Evolutionary conservation across 2,113 vertebrate species (phyloP), one percentile per base, ranked within the genome.

Genomic region (Poeciliopsis retropinna): DNA sequence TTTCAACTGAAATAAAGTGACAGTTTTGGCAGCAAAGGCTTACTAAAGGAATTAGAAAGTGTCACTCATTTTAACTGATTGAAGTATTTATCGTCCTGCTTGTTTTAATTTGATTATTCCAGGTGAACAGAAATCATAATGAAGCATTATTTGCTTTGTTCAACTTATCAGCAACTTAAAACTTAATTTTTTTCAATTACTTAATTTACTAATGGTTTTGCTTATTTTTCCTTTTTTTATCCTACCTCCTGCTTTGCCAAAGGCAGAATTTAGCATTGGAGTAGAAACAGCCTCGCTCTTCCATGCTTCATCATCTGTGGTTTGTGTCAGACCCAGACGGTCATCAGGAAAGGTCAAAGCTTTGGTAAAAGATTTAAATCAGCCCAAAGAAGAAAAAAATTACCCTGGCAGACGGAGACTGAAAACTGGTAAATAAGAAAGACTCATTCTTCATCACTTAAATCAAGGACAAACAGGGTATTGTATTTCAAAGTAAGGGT

Each of bases 271-370:
- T 60, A 80, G 75, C 81, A 64, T 47, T 57, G 72, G 78, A 81
- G 87, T 88, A 83, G 93, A 93, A 93, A 89, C 85, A 75, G 80
- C 83, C 76, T 64, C 74, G 81, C 67, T 82, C 84, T 54, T 76
- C 84, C 77, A 73, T 65, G 67, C 82, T 89, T 91, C 88, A 91
- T 94, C 90, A 88, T 85, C 79, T 80, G 68, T 72, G 83, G 86
- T 93, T 92, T 90, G 85, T 89, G 88, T 93, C 90, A 83, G 87
- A 88, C 73, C 76, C 72, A 93, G 89, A 92, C 85, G 85, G 89
- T 86, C 86, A 91, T 84, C 83, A 88, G 87, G 80, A 94, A 94
- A 95, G 93, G 94, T 95, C 92, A 92, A 41, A 83, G 87, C 91
- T 87, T 76, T 77, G 39, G 85, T 89, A 90, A 93, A 94, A 92